phyloP scores from a whole-genome alignment of 2,888 invertebrate genomes.

The Papilio gigon region DNA sequence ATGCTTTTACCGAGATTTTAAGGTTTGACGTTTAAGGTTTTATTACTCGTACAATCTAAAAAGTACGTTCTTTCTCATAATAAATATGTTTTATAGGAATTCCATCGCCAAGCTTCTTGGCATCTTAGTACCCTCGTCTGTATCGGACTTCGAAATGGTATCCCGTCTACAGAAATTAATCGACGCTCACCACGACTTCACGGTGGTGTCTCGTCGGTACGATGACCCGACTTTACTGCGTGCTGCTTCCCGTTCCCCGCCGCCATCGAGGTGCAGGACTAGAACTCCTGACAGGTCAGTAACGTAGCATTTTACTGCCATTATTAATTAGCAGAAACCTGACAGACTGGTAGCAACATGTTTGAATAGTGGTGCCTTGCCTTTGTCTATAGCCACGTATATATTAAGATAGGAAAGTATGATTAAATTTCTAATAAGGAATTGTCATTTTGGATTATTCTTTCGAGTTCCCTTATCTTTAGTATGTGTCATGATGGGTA shows the following conservation, averaged over 20 bases:
- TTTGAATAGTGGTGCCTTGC: too few species aligned
- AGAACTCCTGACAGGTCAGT: slow-evolving; percentile 81
- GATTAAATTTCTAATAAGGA: too few species aligned
- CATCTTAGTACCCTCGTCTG: slow-evolving; percentile 84
- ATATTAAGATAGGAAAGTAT: too few species aligned
- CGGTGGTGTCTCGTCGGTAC: slow-evolving; percentile 88
- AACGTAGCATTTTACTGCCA: too few species aligned
- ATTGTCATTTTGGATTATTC: too few species aligned
- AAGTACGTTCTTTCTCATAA: not conserved
- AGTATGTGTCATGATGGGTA: too few species aligned
- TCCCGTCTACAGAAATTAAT: slow-evolving; percentile 91
- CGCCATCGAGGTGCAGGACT: slow-evolving; percentile 73
- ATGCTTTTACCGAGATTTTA: too few species aligned
- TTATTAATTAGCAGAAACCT: too few species aligned
- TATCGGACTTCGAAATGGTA: slow-evolving; percentile 89
- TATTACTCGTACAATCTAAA: too few species aligned
- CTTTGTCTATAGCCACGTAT: too few species aligned
- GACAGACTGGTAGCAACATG: slow-evolving; percentile 66
- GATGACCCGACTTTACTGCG: slow-evolving; percentile 74
- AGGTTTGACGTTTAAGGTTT: too few species aligned
- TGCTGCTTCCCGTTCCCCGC: slow-evolving; percentile 77
- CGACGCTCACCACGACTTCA: slow-evolving; percentile 93
- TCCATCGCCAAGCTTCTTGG: slow-evolving; percentile 88
- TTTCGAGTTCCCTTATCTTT: too few species aligned
- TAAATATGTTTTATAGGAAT: slow-evolving; percentile 75